These are phyloP conservation scores for Sceloporus tristichus DNA, from an alignment of 2,113 vertebrate genomes.

Conservation along the genomic window DNA sequence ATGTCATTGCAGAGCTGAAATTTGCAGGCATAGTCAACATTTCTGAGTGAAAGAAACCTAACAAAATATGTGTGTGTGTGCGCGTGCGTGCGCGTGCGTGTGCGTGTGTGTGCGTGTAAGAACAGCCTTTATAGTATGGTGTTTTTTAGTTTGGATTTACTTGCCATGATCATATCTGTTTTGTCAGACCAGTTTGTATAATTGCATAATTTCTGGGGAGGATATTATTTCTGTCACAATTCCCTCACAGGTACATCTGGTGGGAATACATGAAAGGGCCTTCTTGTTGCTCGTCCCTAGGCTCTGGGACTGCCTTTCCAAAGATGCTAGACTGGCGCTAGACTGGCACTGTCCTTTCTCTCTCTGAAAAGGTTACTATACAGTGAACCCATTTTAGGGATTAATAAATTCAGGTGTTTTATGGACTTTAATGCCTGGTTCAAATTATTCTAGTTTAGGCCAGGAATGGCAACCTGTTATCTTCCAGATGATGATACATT, in stretches of 20 bases:
- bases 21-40: not conserved
- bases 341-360: too few species aligned
- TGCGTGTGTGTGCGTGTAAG: not conserved
- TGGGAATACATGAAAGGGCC: too few species aligned
- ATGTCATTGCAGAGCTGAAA: not conserved
- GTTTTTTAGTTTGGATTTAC: not conserved
- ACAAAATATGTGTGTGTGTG: not conserved
- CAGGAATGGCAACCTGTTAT: not conserved
- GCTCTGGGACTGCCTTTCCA: too few species aligned
- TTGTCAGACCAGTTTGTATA: not conserved
- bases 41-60: not conserved
- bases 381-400: too few species aligned
- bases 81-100: not conserved
- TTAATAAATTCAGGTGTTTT: not conserved
- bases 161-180: not conserved
- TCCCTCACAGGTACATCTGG: too few species aligned
- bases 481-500: too few species aligned
- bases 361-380: too few species aligned
- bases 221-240: too few species aligned
- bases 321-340: too few species aligned
- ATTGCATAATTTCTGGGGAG: too few species aligned
- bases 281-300: too few species aligned
- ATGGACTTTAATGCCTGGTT: not conserved
- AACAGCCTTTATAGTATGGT: not conserved
- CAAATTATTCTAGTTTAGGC: not conserved